Evolutionary conservation across 2,797 vertebrate species (phyloP), one percentile per base, ranked within the genome.

Genomic region (Morelia viridis): DNA sequence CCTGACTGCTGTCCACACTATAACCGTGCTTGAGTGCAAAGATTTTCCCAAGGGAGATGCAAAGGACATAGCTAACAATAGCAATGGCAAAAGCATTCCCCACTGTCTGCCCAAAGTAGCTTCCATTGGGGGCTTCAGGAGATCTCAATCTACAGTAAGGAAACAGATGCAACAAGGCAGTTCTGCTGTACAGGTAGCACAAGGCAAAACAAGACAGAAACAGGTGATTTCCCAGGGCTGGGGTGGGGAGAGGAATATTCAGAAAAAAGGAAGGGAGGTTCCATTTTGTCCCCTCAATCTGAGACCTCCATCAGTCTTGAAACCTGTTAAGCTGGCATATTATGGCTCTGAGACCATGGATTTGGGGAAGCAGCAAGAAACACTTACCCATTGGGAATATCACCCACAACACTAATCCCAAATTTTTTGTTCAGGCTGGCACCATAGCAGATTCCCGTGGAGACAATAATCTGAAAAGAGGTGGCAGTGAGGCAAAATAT

Each of bases 1-100:
- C 98, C 98, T 99, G 99, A 96, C 99, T 99, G 96, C 98, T 99
- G 96, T 99, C 98, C 94, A 99, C 98, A 89, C 97, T 98, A 98
- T 99, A 99, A 93, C 98, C 99, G 0, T 99, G 99, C 95, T 98
- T 99, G 19, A 99, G 96, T 19, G 98, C 99, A 58, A 99, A 99
- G 96, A 98, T 99, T 96, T 99, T 98, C 68, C 99, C 99, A 90
- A 99, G 96, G 0, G 99, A 99, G 96, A 99, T 99, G 94, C 98
- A 98, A n/a, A 99, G 98, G 94, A 98, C 99, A 0, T 99, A 99
- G 41, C 99, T 98, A 7, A 99, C 99, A 89, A 99, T 98, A 0
- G 99, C 96, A 4, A 99, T 97, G 94, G 99, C 98, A 0, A 99
- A 99, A 68, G 99, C 99, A 0, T 99, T 99, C 17, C 99, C 99